Base-by-base conservation (phyloP, 1,140 invertebrate genomes). In the Grapholita molesta region DNA sequence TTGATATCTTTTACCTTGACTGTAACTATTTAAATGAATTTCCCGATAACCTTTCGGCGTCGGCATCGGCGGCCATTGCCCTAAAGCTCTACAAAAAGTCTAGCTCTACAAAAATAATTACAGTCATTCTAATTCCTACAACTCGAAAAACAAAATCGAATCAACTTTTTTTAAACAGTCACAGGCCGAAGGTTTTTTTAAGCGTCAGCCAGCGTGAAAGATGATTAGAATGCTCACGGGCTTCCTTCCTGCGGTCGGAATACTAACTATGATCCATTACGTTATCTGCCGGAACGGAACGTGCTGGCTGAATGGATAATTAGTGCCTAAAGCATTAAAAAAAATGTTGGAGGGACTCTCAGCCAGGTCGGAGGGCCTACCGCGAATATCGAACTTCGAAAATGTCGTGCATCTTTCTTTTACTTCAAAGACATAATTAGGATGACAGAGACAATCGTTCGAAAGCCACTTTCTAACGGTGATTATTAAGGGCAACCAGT, bases 231-330 rank as follows among this genome's bases (percentile, higher is more conserved):
- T 71, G 70, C 73, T 69, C 57, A 66, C 53, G 73, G 68, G 74
- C 73, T 81, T 77, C 79, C 77, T 73, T 77, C 73, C 75, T 73
- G 76, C 73, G 72, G 70, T 61, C 71, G 70, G 66, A 73, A 70
- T 70, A 76, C 70, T 74, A 76, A 76, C 69, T 67, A 72, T 72
- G 57, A 76, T 69, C 75, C 74, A 75, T 76, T 74, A 76, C 68
- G 69, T 64, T 75, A 69, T 42, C 73, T 69, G 66, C 35, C 75
- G 75, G 70, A 73, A 77, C 76, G 78, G 70, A 78, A 77, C 73
- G 73, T 61, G 55, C 55, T 32, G 55, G 55, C 55, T 61, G 55
- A 61, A 61, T 61, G 55, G 28, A 3, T 61, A 61, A 61, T 61
- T 25, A 61, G 42, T 48, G 42, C 42, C 18, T 18, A 38, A 38